Evolutionary conservation across 2,113 vertebrate genomes (phyloP).

Genomic region (Sebastes schlegelii): DNA sequence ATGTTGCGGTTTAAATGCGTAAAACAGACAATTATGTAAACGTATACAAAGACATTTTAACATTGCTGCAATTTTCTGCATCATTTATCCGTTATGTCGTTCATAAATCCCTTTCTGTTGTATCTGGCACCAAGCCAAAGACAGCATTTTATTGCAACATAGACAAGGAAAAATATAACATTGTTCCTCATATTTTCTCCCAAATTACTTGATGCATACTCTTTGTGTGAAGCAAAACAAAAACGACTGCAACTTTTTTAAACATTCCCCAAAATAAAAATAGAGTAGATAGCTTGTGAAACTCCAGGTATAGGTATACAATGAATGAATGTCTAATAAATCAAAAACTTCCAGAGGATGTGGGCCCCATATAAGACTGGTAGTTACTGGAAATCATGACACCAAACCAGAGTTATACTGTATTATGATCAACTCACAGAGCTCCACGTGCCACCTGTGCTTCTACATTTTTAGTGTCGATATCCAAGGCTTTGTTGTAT

Average conservation of each 20-base stretch:
- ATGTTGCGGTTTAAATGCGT: neutral
- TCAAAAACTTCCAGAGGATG: too few species aligned
- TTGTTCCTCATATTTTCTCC: neutral
- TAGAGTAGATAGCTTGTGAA: neutral
- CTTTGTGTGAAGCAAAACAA: neutral
- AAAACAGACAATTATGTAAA: neutral
- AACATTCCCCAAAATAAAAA: neutral
- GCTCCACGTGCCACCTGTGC: conserved; percentile 98
- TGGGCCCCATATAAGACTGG: too few species aligned
- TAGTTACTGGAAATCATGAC: neutral
- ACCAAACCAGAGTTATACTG: neutral
- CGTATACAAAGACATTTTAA: neutral
- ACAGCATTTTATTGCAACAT: neutral
- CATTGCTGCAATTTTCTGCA: neutral
- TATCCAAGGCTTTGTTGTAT: conserved; percentile 97
- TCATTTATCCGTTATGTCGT: neutral
- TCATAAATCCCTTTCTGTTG: neutral
- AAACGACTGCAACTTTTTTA: neutral
- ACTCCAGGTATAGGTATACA: neutral
- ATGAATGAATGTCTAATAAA: neutral
- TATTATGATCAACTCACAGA: conserved; percentile 83
- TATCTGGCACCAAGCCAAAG: neutral
- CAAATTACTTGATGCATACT: neutral
- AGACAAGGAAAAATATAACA: rapidly evolving
- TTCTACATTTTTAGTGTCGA: conserved; percentile 94